A percentile compares a stretch with the other conserved stretches of the same genome.
Evolutionary conservation across 2,113 vertebrate genomes (phyloP).

Genomic region (Pelusios castaneus): DNA sequence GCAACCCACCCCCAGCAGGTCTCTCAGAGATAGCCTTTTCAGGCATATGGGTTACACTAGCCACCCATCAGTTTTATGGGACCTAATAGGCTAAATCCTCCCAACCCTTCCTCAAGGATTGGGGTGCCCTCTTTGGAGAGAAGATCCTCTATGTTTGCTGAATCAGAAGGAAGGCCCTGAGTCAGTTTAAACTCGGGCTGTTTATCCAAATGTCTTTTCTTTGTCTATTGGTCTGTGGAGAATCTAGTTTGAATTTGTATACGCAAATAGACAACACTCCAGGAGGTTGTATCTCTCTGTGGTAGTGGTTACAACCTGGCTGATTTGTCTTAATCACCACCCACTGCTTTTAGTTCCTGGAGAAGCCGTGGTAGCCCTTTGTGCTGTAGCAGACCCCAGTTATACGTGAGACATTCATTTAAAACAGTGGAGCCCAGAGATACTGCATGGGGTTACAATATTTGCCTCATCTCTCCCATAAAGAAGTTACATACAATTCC

Average conservation of each 20-base stretch:
- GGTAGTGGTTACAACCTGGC: neutral
- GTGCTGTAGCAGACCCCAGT: neutral
- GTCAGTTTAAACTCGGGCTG: neutral
- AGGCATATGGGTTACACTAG: no score
- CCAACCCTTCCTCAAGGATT: neutral
- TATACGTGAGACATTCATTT: neutral
- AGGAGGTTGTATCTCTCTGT: neutral
- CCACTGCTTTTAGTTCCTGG: neutral
- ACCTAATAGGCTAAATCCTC: neutral
- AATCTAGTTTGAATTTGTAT: neutral
- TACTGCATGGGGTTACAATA: neutral
- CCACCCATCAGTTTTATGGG: neutral
- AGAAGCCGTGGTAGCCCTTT: neutral
- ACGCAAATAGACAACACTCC: neutral
- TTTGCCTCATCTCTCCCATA: neutral
- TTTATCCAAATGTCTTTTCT: neutral
- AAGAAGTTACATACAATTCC: neutral
- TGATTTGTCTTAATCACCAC: neutral
- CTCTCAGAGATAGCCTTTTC: no score
- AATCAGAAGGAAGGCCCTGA: neutral
- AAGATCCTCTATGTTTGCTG: neutral
- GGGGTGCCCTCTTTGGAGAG: neutral
- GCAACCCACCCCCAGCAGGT: no score
- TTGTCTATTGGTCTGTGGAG: neutral
- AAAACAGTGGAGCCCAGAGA: neutral